These are phyloP conservation scores for Columba janthina DNA, from an alignment of 2,113 vertebrate species.

Conservation along the genomic window DNA sequence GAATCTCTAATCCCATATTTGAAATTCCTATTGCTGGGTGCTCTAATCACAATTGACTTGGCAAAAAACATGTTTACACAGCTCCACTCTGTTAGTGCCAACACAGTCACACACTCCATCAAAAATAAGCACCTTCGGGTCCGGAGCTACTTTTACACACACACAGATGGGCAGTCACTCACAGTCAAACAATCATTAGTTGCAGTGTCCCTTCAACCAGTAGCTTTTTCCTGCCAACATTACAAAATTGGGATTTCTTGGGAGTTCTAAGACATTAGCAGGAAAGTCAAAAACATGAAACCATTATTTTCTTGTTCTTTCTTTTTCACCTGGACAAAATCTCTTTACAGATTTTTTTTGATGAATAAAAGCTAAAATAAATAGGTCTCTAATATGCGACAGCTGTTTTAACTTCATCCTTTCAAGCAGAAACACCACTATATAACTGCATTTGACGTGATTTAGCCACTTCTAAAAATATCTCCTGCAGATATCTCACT, in stretches of 20 bases:
- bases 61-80: not conserved
- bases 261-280: not conserved
- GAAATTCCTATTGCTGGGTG: not conserved
- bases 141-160: not conserved
- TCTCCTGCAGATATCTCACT: not conserved
- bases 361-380: not conserved
- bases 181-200: not conserved
- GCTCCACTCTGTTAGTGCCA: not conserved
- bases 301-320: not conserved
- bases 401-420: not conserved
- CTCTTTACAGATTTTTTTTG: not conserved
- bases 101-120: not conserved
- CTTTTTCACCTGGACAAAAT: not conserved
- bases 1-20: slow-evolving; percentile 19
- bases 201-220: not conserved
- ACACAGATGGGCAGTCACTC: not conserved
- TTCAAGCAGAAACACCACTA: not conserved
- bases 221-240: not conserved
- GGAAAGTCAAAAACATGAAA: not conserved
- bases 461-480: not conserved
- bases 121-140: not conserved
- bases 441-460: not conserved
- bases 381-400: not conserved
- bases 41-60: slow-evolving; percentile 1
- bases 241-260: not conserved